Percentiles rank a stretch among this genome's conserved stretches.
phyloP scores from a whole-genome alignment of 1,140 invertebrate species.

The Formica exsecta region DNA sequence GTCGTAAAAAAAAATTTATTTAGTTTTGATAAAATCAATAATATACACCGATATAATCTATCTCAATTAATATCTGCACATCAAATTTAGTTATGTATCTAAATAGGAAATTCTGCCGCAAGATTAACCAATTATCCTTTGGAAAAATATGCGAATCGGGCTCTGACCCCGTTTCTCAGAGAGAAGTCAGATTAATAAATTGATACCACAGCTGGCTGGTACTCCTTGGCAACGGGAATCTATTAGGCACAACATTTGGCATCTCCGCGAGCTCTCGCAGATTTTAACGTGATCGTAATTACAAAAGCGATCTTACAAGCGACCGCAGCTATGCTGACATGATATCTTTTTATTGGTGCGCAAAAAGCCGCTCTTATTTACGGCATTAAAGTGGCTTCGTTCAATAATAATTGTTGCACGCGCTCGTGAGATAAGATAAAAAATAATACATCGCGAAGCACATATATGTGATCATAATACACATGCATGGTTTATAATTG shows the following conservation, averaged over 20 bases:
- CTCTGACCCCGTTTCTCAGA: constrained; percentile 32
- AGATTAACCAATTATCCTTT: not conserved
- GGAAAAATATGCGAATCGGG: constrained; percentile 23
- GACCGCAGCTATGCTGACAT: not conserved
- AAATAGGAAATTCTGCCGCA: constrained; percentile 3
- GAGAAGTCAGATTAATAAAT: constrained; percentile 72
- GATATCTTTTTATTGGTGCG: not conserved
- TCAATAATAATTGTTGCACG: constrained; percentile 44
- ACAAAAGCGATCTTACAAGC: constrained; percentile 38
- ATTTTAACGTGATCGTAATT: constrained; percentile 71
- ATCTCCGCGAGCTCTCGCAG: constrained; percentile 52
- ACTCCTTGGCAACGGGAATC: constrained; percentile 71
- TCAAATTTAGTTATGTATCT: not conserved
- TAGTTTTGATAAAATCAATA: not conserved
- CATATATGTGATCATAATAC: not conserved
- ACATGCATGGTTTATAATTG: not conserved
- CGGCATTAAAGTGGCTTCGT: constrained; percentile 18
- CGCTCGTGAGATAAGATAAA: constrained; percentile 53
- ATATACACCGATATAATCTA: not conserved
- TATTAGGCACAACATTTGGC: constrained; percentile 76
- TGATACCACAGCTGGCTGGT: constrained; percentile 73
- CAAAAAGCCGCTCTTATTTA: not conserved
- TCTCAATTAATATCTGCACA: constrained; percentile 1
- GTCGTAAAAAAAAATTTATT: constrained; percentile 22
- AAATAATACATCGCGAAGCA: constrained; percentile 25